Percentiles rank a stretch among this genome's conserved stretches.
phyloP scores from a whole-genome alignment of 2,888 invertebrate species.

The Agriopis leucophaearia region DNA sequence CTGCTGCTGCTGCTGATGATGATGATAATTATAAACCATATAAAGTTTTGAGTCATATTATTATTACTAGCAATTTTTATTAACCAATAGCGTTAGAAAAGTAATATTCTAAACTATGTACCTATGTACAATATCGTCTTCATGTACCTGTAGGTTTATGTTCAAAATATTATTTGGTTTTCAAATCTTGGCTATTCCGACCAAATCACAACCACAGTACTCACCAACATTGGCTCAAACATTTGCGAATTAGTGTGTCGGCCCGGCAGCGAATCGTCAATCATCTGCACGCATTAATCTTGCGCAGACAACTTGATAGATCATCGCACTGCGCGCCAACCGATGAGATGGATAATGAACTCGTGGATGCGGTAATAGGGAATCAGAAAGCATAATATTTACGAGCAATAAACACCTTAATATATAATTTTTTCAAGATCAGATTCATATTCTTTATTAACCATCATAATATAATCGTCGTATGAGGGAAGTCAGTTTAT shows the following conservation, averaged over 20 bases:
- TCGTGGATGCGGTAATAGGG: constrained; percentile 55
- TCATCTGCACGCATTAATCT: constrained; percentile 85
- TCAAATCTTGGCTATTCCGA: neutral
- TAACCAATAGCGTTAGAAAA: no score
- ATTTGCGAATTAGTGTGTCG: constrained; percentile 75
- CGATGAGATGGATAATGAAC: constrained; percentile 39
- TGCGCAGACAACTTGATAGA: constrained; percentile 86
- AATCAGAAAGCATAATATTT: neutral
- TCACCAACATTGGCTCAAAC: constrained; percentile 61
- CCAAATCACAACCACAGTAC: neutral
- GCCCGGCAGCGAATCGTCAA: constrained; percentile 81
- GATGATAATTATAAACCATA: no score
- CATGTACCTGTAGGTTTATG: neutral
- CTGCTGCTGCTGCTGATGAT: no score
- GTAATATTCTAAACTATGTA: no score
- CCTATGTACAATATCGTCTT: no score
- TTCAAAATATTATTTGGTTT: neutral
- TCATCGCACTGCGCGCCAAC: constrained; percentile 74
- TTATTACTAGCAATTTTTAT: no score
- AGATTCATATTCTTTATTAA: no score
- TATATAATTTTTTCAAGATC: no score
- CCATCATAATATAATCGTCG: no score
- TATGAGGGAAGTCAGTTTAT: no score
- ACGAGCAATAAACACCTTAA: neutral
- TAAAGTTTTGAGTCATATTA: no score